Percentiles rank a stretch among this genome's conserved stretches.
phyloP scores from a whole-genome alignment of 2,113 vertebrate species.

The Struthio camelus region DNA sequence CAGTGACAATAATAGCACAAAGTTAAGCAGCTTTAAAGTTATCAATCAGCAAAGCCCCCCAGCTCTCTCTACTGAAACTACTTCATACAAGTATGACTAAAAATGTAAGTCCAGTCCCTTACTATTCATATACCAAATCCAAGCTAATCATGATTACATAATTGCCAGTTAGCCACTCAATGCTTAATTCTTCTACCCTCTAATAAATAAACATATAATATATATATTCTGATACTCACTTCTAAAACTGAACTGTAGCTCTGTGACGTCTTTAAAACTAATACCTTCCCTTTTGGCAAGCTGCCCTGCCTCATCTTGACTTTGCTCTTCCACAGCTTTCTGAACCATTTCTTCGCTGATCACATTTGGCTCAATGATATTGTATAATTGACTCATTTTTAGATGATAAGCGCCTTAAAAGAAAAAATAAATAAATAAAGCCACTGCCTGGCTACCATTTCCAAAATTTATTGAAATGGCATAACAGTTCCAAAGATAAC shows the following conservation, averaged over 20 bases:
- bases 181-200: neutral
- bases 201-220: neutral
- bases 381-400: constrained; percentile 69
- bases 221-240: constrained; percentile 73
- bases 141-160: neutral
- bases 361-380: constrained; percentile 69
- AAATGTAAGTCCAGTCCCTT: neutral
- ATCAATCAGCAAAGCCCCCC: neutral
- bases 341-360: constrained; percentile 83
- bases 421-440: neutral
- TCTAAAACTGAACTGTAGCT: constrained; percentile 83
- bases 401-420: neutral
- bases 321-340: constrained; percentile 77
- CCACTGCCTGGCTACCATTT: neutral
- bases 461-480: neutral
- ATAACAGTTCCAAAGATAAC: neutral
- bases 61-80: neutral
- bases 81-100: neutral
- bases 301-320: constrained; percentile 61
- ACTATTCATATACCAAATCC: neutral
- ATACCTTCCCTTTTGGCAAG: constrained; percentile 74
- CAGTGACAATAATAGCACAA: neutral
- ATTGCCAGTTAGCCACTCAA: neutral
- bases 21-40: neutral
- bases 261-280: constrained; percentile 72